Evolutionary conservation across 53 echinoderm and acorn worm genomes (phyloP).

Genomic region (Pentamera pediparva): DNA sequence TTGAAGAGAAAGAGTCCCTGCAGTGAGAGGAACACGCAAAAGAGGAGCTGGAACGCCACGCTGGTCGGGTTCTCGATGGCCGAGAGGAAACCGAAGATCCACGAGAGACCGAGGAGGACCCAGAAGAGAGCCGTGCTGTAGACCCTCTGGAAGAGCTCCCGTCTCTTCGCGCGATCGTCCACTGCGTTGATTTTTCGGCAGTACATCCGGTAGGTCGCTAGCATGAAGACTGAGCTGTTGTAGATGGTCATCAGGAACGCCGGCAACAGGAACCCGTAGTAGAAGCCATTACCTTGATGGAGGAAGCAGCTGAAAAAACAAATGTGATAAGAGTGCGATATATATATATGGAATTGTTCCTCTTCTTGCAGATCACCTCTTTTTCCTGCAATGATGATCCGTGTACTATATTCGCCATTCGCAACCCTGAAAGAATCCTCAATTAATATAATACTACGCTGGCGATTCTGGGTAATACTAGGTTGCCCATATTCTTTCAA

Average conservation of each 20-base stretch:
- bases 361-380: too few species aligned
- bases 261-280: background rate
- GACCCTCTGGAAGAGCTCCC: background rate
- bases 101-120: slow-evolving; percentile 6
- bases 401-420: too few species aligned
- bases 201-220: slow-evolving; percentile 1
- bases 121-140: background rate
- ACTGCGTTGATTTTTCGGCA: background rate
- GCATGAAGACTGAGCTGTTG: background rate
- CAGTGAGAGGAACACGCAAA: slow-evolving; percentile 9
- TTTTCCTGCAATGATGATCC: too few species aligned
- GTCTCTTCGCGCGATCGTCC: background rate
- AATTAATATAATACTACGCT: too few species aligned
- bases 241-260: background rate
- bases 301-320: slow-evolving; percentile 17
- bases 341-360: too few species aligned
- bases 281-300: slow-evolving; percentile 5
- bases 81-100: slow-evolving; percentile 8
- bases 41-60: background rate
- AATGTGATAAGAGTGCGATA: background rate
- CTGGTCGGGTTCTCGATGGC: background rate
- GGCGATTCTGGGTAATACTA: too few species aligned
- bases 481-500: too few species aligned
- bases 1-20: slow-evolving; percentile 8
- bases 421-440: too few species aligned